Evolutionary conservation across 2,113 vertebrate species (phyloP), one percentile per base, ranked within the genome.

Genomic region (Girardinichthys multiradiatus): DNA sequence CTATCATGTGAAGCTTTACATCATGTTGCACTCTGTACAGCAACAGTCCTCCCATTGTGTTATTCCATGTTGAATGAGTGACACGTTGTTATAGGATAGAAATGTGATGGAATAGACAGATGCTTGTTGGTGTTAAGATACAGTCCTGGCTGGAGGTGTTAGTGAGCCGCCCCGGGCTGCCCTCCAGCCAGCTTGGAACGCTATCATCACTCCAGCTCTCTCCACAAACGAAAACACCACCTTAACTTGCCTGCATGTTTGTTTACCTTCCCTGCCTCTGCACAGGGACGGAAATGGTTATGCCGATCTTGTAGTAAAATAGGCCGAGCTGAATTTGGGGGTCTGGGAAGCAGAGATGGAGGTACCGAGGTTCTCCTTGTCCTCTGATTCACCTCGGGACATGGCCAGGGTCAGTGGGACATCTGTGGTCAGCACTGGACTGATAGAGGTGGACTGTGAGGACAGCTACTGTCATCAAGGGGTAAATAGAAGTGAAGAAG

Each of bases 401-500:
- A 70, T 68, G 85, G 67, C 89, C 76, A 76, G 88, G 92, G 92
- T 95, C 94, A 94, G 84, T 77, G 90, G 95, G 94, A 94, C 95
- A 87, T 92, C 94, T 94, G 94, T 96, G 94, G 94, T 93, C 93
- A 91, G 92, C 90, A 88, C 91, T 90, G 92, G 92, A 74, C 35
- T 60, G 61, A 68, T 76, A 78, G 80, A 82, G 79, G 71, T 80
- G 95, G 94, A 84, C 94, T 90, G 87, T 91, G 94, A 92, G 91
- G 95, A 96, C 96, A 96, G 96, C 93, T 95, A 95, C 94, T 96
- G 95, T 97, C 94, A 95, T 89, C 95, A 70, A 73, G 92, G 86
- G 92, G 87, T 96, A 96, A 98, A 97, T 92, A 95, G 87, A 92
- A 81, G 92, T 91, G 92, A 89, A 91, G 76, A 88, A 65, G 70